These are phyloP conservation scores for Ptyas mucosa DNA, from an alignment of 2,113 vertebrate species.

Conservation along the genomic window DNA sequence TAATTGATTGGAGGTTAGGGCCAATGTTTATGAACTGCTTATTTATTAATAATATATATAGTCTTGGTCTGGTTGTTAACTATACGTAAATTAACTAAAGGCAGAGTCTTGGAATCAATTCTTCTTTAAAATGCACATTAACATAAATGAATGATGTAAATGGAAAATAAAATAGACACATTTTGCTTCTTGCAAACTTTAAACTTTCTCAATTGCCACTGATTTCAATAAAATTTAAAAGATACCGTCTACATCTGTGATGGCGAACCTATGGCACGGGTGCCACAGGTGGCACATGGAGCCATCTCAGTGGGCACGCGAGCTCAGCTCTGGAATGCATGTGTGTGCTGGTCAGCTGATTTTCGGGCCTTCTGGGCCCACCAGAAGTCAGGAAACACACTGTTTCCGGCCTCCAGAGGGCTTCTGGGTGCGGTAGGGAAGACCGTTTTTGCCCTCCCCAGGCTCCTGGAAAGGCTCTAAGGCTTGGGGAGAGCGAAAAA, in stretches of 20 bases:
- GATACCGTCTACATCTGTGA: slow-evolving; percentile 18
- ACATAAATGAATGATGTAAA: not conserved
- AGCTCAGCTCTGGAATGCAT: no score
- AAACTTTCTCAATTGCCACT: slow-evolving; percentile 17
- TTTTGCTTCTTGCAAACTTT: not conserved
- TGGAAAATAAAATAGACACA: slow-evolving; percentile 9
- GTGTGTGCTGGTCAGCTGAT: no score
- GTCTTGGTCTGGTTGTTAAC: not conserved
- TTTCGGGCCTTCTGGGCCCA: no score
- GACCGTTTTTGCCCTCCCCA: no score
- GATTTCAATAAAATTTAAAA: slow-evolving; percentile 26
- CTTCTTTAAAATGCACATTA: not conserved
- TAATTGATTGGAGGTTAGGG: not conserved
- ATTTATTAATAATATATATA: not conserved
- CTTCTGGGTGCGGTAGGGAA: no score
- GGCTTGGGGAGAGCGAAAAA: no score
- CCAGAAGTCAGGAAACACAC: no score
- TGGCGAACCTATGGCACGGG: no score
- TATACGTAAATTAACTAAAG: not conserved
- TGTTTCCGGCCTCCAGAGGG: no score
- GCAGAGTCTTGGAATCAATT: not conserved
- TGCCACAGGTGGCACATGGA: no score
- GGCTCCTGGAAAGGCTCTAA: no score
- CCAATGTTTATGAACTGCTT: not conserved
- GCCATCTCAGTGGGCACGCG: no score